Evolutionary conservation across 2,888 invertebrate genomes (phyloP).

Genomic region (Druceiella hillmani): DNA sequence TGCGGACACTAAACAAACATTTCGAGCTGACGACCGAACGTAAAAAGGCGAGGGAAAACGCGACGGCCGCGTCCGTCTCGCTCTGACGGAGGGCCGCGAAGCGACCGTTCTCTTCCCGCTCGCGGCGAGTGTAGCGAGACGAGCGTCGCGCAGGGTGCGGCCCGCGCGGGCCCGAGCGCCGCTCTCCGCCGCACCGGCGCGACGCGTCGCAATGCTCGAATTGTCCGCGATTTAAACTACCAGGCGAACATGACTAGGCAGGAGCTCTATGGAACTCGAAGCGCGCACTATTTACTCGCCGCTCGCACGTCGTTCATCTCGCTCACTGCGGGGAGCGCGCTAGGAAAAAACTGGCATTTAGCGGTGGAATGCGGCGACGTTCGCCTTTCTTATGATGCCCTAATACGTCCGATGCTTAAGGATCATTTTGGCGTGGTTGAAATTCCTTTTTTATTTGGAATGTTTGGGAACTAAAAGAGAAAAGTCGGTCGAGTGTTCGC

Average conservation of each 20-base stretch:
- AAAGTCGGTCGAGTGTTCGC: no score
- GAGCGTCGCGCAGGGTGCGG: slow-evolving; percentile 19
- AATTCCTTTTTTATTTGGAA: slow-evolving; percentile 31
- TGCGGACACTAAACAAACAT: no score
- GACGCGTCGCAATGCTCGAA: slow-evolving; percentile 50
- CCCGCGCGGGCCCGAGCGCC: slow-evolving; percentile 31
- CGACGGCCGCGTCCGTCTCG: no score
- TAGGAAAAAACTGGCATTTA: slow-evolving; percentile 36
- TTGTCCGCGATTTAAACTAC: slow-evolving; percentile 48
- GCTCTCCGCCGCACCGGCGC: slow-evolving; percentile 39
- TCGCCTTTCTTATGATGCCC: slow-evolving; percentile 39
- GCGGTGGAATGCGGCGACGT: slow-evolving; percentile 39
- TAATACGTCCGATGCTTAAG: slow-evolving; percentile 44
- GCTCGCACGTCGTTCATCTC: no score
- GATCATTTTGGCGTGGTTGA: slow-evolving; percentile 48
- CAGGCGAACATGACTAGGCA: slow-evolving; percentile 33
- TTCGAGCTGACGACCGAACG: no score
- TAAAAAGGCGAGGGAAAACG: no score
- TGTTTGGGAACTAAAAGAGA: background rate
- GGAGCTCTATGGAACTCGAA: slow-evolving; percentile 26
- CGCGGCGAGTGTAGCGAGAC: no score
- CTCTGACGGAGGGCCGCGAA: no score
- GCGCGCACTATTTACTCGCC: slow-evolving; percentile 19
- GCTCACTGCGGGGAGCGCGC: no score
- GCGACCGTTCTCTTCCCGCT: no score